Evolutionary conservation across 2,113 vertebrate genomes (phyloP).

Genomic region (Stigmatopora argus): DNA sequence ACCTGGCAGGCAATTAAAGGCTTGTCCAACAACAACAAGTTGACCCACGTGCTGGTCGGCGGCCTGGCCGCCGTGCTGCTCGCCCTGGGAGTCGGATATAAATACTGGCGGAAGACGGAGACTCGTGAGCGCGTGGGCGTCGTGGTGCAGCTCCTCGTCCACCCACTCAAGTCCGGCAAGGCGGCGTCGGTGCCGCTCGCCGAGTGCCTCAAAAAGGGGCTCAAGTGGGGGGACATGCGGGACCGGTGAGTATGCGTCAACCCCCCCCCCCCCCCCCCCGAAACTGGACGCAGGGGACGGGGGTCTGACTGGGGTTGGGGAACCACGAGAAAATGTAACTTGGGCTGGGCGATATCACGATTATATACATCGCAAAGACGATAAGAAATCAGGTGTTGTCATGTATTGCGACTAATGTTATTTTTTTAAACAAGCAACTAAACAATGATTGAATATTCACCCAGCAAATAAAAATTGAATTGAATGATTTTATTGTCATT

Average conservation of each 20-base stretch:
- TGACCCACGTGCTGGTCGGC: constrained; percentile 34
- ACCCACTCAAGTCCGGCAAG: constrained; percentile 86
- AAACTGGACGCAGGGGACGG: background rate
- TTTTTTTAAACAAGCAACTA: too few species aligned
- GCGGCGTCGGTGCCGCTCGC: constrained; percentile 70
- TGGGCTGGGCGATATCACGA: too few species aligned
- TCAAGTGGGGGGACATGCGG: constrained; percentile 75
- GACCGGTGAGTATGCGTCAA: constrained; percentile 75
- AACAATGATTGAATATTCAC: too few species aligned
- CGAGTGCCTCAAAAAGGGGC: constrained; percentile 70
- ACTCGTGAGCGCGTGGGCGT: constrained; percentile 73
- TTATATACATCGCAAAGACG: too few species aligned
- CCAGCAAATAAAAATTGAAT: too few species aligned
- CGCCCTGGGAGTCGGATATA: constrained; percentile 46
- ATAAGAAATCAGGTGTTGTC: too few species aligned
- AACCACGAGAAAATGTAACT: too few species aligned
- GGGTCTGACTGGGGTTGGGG: too few species aligned
- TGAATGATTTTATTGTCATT: too few species aligned
- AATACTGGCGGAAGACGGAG: constrained; percentile 49
- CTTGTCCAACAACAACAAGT: constrained; percentile 28
- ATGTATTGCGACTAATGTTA: too few species aligned
- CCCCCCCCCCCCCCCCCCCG: too few species aligned
- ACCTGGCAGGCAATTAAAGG: constrained; percentile 4
- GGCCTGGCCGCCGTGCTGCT: constrained; percentile 56
- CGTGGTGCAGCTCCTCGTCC: constrained; percentile 75